phyloP scores from a whole-genome alignment of 1,140 invertebrate species.

The Sarcophaga bullata region DNA sequence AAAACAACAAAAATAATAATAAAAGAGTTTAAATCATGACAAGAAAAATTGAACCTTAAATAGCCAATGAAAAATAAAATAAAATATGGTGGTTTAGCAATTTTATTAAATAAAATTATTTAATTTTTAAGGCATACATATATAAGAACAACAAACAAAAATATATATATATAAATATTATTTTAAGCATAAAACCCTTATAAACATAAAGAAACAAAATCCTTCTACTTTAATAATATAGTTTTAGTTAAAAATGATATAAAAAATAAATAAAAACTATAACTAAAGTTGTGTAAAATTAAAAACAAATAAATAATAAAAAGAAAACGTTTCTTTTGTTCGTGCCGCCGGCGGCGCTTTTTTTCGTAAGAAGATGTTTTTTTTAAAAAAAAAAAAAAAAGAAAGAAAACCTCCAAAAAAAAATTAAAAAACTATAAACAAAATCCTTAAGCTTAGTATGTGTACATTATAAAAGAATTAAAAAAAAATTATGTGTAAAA shows the following conservation, averaged over 20 bases:
- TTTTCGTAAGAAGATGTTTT: background rate
- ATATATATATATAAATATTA: background rate
- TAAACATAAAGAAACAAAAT: background rate
- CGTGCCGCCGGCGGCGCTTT: too few relatives aligned
- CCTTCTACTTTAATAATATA: slow-evolving; percentile 6
- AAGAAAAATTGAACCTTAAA: slow-evolving; percentile 21
- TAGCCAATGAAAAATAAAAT: slow-evolving; percentile 32
- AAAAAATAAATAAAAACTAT: background rate
- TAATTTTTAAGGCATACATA: slow-evolving; percentile 31
- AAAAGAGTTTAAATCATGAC: slow-evolving; percentile 28
- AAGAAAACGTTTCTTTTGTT: too few relatives aligned
- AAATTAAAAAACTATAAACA: background rate
- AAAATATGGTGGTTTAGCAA: slow-evolving; percentile 40
- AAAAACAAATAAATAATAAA: background rate
- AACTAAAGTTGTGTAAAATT: slow-evolving; percentile 33
- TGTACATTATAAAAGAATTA: slow-evolving; percentile 23
- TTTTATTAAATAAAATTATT: slow-evolving; percentile 44
- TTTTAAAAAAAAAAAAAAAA: slow-evolving; percentile 1
- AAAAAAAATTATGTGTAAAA: slow-evolving; percentile 33
- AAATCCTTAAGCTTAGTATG: slow-evolving; percentile 31
- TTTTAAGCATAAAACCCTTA: slow-evolving; percentile 21
- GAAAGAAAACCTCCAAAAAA: background rate
- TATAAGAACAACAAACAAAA: slow-evolving; percentile 16
- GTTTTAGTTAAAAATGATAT: slow-evolving; percentile 1
- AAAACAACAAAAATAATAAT: background rate